phyloP scores from a whole-genome alignment of 2,888 invertebrate species.

The Ferrisia virgata region DNA sequence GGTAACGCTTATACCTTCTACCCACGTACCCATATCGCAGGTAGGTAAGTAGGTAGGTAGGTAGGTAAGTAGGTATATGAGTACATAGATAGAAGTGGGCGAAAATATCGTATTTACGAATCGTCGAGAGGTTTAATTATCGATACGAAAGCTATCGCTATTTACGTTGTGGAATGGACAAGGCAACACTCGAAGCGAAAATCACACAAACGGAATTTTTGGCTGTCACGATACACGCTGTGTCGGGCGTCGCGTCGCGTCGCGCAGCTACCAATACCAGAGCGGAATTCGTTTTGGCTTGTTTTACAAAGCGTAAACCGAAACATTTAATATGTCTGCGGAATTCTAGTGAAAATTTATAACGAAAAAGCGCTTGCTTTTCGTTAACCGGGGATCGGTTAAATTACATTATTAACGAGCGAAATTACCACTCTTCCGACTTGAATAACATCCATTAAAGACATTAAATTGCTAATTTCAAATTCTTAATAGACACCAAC shows the following conservation, averaged over 20 bases:
- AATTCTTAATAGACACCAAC: slow-evolving; percentile 30
- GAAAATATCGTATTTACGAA: background rate
- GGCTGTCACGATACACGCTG: background rate
- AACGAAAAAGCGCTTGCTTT: slow-evolving; percentile 33
- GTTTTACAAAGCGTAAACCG: slow-evolving; percentile 9
- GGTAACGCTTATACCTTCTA: too few species aligned
- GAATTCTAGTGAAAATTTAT: slow-evolving; percentile 31
- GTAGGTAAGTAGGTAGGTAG: too few species aligned
- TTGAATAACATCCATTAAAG: slow-evolving; percentile 35
- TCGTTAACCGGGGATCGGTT: slow-evolving; percentile 34
- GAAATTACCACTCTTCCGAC: background rate
- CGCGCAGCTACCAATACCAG: too few species aligned
- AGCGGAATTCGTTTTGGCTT: background rate
- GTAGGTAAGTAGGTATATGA: too few species aligned
- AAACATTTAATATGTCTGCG: slow-evolving; percentile 34
- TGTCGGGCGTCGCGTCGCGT: background rate
- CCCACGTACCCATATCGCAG: too few species aligned
- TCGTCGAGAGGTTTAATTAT: background rate
- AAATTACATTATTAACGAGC: slow-evolving; percentile 39
- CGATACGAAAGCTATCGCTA: background rate
- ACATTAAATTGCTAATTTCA: slow-evolving; percentile 38
- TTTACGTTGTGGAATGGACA: background rate
- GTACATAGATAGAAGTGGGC: background rate
- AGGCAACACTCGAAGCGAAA: background rate
- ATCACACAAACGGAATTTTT: background rate